Evolutionary conservation across 2,888 invertebrate genomes (phyloP).

Genomic region (Tiliacea citrago): DNA sequence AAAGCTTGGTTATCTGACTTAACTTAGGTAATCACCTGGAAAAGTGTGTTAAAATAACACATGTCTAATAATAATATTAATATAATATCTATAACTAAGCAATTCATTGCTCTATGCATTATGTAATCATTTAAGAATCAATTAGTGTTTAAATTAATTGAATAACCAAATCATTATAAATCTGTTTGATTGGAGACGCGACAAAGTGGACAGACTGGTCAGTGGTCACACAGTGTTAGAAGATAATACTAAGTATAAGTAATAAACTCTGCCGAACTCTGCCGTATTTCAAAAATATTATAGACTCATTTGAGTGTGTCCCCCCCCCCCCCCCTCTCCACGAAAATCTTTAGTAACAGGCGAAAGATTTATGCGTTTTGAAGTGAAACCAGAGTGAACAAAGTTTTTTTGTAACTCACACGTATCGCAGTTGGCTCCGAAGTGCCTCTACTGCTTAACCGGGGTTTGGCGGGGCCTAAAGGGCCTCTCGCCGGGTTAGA

Average conservation of each 20-base stretch:
- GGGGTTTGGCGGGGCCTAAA: too few relatives aligned
- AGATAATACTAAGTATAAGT: background rate
- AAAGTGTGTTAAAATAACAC: background rate
- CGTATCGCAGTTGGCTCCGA: too few relatives aligned
- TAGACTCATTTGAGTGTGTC: conserved; percentile 93
- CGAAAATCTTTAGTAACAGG: conserved; percentile 95
- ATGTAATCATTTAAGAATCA: too few relatives aligned
- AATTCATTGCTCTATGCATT: too few relatives aligned
- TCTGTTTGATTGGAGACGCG: background rate
- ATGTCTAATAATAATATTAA: background rate
- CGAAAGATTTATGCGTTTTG: too few relatives aligned
- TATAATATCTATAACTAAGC: too few relatives aligned
- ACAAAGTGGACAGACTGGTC: background rate
- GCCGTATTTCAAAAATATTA: conserved; percentile 66
- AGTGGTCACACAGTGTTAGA: background rate
- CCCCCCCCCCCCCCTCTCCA: conserved; percentile 93
- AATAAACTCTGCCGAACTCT: background rate
- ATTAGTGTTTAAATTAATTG: too few relatives aligned
- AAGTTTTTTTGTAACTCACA: too few relatives aligned
- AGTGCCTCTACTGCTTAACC: too few relatives aligned
- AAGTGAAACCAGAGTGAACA: too few relatives aligned
- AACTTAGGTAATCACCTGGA: background rate
- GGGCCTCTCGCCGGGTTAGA: too few relatives aligned
- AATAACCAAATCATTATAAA: background rate
- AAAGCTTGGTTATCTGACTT: background rate